phyloP scores from a whole-genome alignment of 2,113 vertebrate genomes.

The Nyctereutes procyonoides region DNA sequence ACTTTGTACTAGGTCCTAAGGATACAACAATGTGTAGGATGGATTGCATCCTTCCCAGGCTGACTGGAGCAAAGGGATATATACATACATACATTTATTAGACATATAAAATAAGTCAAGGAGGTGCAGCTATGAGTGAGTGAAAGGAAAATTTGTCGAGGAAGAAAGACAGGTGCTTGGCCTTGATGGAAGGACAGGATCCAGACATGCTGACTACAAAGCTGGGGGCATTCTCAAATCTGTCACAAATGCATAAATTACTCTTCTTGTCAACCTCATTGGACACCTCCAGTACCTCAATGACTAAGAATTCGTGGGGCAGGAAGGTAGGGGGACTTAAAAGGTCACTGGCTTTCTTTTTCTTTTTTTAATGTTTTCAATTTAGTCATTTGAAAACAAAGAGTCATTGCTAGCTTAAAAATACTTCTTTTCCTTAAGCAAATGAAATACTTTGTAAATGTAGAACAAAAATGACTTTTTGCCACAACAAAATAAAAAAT shows the following conservation, averaged over 20 bases:
- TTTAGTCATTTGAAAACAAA: constrained; percentile 56
- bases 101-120: neutral
- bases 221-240: neutral
- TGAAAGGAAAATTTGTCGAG: neutral
- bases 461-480: constrained; percentile 43
- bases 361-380: neutral
- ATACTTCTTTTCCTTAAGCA: constrained; percentile 17
- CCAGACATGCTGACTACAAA: neutral
- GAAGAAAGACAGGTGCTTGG: neutral
- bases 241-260: neutral
- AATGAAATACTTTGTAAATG: constrained; percentile 15
- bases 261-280: neutral
- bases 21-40: neutral
- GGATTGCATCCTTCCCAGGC: neutral
- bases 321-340: neutral
- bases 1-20: neutral
- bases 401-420: constrained; percentile 27
- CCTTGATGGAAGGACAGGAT: neutral
- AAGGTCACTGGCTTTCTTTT: constrained; percentile 1
- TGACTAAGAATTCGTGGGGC: neutral
- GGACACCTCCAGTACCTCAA: neutral
- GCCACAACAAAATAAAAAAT: neutral
- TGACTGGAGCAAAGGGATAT: neutral
- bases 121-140: neutral
- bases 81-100: neutral